These are phyloP conservation scores for Hydrozoanthus tunicans DNA, from an alignment of 64 coral and sea anemone genomes.

Conservation along the genomic window DNA sequence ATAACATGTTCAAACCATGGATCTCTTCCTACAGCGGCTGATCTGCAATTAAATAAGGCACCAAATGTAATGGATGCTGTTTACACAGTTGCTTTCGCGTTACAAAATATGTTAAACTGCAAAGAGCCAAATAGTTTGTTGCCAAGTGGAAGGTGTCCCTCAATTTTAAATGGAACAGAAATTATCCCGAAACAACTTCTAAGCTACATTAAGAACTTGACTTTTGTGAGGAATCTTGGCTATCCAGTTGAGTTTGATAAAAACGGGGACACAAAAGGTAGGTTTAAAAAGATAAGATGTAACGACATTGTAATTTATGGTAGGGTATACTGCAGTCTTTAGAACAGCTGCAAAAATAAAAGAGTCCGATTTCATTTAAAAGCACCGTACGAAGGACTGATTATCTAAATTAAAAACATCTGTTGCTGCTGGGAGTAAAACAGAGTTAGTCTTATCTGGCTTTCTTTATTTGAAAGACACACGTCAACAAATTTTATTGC, in stretches of 20 bases:
- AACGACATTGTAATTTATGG: background rate
- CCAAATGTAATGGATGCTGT: slow-evolving; percentile 98
- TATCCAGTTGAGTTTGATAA: slow-evolving; percentile 84
- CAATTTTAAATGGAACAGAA: slow-evolving; percentile 15
- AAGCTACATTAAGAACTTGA: slow-evolving; percentile 62
- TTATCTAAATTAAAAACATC: too few relatives aligned
- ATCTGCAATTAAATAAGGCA: slow-evolving; percentile 79
- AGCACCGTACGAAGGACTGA: too few relatives aligned
- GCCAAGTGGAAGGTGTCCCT: slow-evolving; percentile 56
- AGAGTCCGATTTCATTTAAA: too few relatives aligned
- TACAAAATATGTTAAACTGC: slow-evolving; percentile 76
- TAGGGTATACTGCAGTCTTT: background rate
- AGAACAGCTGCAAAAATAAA: slow-evolving; percentile 38
- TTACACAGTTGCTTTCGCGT: slow-evolving; percentile 74
- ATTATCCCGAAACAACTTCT: slow-evolving; percentile 59
- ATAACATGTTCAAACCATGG: slow-evolving; percentile 10
- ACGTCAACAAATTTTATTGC: too few relatives aligned
- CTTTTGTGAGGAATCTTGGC: slow-evolving; percentile 72
- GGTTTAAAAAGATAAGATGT: background rate
- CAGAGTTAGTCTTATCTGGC: too few relatives aligned
- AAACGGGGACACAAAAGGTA: slow-evolving; percentile 89
- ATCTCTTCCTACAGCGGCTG: slow-evolving; percentile 48
- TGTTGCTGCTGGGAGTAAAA: too few relatives aligned
- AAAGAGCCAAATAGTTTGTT: slow-evolving; percentile 25
- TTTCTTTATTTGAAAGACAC: too few relatives aligned